Evolutionary conservation across 2,888 invertebrate species (phyloP), one percentile per base, ranked within the genome.

Genomic region (Microdon myrmicae): DNA sequence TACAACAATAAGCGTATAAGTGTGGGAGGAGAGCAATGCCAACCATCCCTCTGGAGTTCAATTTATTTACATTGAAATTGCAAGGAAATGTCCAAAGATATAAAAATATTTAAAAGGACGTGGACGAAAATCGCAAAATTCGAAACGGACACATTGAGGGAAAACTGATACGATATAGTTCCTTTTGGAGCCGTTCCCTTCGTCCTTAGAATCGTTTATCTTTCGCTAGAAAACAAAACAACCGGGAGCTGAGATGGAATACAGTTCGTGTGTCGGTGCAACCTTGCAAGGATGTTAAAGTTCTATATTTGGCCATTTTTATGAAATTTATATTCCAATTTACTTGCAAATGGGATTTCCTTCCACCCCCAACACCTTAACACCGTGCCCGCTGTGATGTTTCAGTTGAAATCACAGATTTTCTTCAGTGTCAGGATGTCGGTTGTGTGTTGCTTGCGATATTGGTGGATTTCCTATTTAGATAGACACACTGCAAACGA

Each of bases 271-370:
- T 54, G 26, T 23, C 9, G 23, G 35, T 34, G 44, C 34, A 49
- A 53, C 44, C 48, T 41, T 51, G 41, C 35, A 47, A 56, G 61
- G 53, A 67, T 45, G 56, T 60, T 53, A 48, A 56, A 61, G 61
- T 56, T 56, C 47, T 67, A 60, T 60, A 68, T 68, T 68, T 68
- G 60, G 56, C 61, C 67, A 61, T 68, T 68, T 66, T 67, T 67
- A 58, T 68, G 53, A 67, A 68, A 68, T 68, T 68, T 68, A 68
- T 68, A 68, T 68, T 68, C 68, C 68, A 67, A 68, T 68, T 68
- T 68, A 68, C 61, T 67, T 68, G 68, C 68, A 68, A 68, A 68
- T 68, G 61, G 56, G 67, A 68, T 68, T 58, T 68, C 47, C 66
- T 66, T 66, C 59, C 48, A 41, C 16, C 17, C 10, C 48, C 45